Conservation (phyloP, 2,888 invertebrate genomes). For the Tubulanus polymorphus region DNA sequence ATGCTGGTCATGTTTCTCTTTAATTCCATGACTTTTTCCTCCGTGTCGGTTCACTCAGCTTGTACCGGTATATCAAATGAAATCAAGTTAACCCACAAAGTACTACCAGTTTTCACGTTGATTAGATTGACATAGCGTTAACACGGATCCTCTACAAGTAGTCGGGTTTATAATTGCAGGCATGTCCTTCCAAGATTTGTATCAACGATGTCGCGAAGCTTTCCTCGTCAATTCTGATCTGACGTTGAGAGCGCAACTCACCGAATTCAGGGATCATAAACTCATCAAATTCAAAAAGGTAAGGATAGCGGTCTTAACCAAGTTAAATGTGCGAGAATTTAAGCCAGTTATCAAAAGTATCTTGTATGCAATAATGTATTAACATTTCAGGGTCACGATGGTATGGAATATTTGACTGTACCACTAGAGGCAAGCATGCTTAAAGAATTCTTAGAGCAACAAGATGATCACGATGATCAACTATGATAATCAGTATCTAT, state of each 20-base stretch:
- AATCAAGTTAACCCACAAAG: too few relatives aligned
- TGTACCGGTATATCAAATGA: too few relatives aligned
- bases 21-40: too few relatives aligned
- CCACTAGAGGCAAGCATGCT: slow-evolving; percentile 71
- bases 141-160: too few relatives aligned
- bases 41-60: too few relatives aligned
- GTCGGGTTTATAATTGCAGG: slow-evolving; percentile 61
- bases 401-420: slow-evolving; percentile 75
- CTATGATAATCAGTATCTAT: too few relatives aligned
- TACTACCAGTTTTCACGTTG: too few relatives aligned
- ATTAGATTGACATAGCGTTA: too few relatives aligned
- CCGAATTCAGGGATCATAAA: slow-evolving; percentile 93
- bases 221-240: slow-evolving; percentile 91
- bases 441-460: slow-evolving; percentile 60
- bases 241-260: slow-evolving; percentile 83
- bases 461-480: slow-evolving; percentile 16
- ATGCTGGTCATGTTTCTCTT: too few relatives aligned
- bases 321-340: too few relatives aligned
- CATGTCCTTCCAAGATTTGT: slow-evolving; percentile 79
- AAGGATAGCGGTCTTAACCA: neutral
- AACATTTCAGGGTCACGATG: slow-evolving; percentile 64
- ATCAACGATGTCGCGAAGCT: slow-evolving; percentile 77
- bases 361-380: too few relatives aligned
- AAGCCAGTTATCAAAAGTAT: too few relatives aligned
- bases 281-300: slow-evolving; percentile 74